Evolutionary conservation across 2,888 invertebrate species (phyloP).

Genomic region (Chironomus tentans): DNA sequence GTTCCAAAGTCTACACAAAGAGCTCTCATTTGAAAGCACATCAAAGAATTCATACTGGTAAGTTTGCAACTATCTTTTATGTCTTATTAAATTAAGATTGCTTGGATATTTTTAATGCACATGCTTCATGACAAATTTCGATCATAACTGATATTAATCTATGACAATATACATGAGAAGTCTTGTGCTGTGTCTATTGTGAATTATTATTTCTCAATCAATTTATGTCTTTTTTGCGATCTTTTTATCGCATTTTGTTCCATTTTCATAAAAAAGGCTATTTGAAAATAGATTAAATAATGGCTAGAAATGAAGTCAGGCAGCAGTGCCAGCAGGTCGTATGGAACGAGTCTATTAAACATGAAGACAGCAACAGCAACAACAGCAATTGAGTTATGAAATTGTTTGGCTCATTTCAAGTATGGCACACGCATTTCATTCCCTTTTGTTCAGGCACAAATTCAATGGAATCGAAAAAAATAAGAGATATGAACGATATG

Average conservation of each 20-base stretch:
- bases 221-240: not conserved
- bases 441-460: not conserved
- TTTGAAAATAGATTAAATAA: not conserved
- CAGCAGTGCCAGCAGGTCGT: not conserved
- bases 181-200: not conserved
- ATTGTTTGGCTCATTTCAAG: not conserved
- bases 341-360: not conserved
- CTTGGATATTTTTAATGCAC: too few relatives aligned
- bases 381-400: too few relatives aligned
- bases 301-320: not conserved
- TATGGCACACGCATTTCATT: not conserved
- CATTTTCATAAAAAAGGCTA: not conserved
- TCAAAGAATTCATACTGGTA: constrained; percentile 96
- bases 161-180: too few relatives aligned
- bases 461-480: not conserved
- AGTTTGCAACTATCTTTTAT: constrained; percentile 39
- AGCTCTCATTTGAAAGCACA: constrained; percentile 97
- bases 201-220: not conserved
- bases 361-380: too few relatives aligned
- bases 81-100: too few relatives aligned
- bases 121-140: not conserved
- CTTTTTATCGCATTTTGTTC: not conserved
- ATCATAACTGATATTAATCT: not conserved
- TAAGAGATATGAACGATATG: not conserved
- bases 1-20: constrained; percentile 95